Evolutionary conservation across 2,113 vertebrate species (phyloP).

Genomic region (Thryonomys swinderianus): DNA sequence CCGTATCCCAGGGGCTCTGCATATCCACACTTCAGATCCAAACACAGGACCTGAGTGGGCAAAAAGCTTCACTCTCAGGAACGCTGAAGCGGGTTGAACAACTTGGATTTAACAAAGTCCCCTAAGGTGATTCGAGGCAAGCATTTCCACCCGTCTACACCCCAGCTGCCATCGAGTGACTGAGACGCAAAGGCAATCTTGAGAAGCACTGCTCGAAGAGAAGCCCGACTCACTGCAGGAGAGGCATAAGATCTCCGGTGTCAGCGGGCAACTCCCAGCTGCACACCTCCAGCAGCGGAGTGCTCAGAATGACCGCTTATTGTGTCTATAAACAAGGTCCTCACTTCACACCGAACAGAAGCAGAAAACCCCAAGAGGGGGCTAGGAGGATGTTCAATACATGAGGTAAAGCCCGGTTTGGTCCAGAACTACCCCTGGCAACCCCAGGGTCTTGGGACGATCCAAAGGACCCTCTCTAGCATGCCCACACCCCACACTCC

Average conservation of each 20-base stretch:
- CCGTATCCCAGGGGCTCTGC: background rate
- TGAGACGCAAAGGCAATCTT: background rate
- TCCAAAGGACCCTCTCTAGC: too few relatives aligned
- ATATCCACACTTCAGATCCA: background rate
- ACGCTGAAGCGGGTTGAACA: background rate
- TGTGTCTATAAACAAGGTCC: background rate
- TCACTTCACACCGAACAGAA: background rate
- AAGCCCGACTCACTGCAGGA: background rate
- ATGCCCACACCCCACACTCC: rapidly evolving
- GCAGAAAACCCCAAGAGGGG: background rate
- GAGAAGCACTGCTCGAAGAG: background rate
- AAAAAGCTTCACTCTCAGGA: background rate
- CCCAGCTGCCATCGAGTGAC: background rate
- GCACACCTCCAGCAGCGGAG: background rate
- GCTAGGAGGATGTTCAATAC: background rate
- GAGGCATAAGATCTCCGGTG: too few relatives aligned
- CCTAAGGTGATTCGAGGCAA: background rate
- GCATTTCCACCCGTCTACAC: background rate
- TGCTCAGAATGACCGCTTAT: background rate
- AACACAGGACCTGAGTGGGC: background rate
- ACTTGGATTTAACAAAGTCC: background rate
- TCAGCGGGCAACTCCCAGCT: too few relatives aligned
- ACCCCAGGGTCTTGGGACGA: too few relatives aligned
- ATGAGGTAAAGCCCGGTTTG: background rate
- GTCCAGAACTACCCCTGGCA: background rate